These are phyloP conservation scores for Cervus canadensis DNA, from an alignment of 2,113 vertebrate genomes.

Conservation along the genomic window DNA sequence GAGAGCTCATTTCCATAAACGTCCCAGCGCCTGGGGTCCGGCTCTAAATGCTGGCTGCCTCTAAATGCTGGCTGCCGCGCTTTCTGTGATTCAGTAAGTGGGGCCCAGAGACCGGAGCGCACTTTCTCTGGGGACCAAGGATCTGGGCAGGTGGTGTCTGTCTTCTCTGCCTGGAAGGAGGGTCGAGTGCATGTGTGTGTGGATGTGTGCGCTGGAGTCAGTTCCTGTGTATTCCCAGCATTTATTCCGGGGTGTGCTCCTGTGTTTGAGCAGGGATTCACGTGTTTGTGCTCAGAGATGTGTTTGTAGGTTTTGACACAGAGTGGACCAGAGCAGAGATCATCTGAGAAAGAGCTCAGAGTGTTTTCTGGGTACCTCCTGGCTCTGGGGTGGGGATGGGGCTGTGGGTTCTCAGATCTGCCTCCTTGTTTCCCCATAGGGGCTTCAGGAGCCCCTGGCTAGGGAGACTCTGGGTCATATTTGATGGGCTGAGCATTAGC, in stretches of 20 bases:
- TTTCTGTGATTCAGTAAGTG: background rate
- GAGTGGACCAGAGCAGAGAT: background rate
- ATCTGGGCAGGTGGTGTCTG: background rate
- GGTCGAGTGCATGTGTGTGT: background rate
- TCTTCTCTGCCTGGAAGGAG: background rate
- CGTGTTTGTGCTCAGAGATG: background rate
- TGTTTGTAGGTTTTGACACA: background rate
- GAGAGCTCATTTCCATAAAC: background rate
- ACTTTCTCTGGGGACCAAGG: background rate
- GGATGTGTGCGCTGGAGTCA: background rate
- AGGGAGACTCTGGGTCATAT: background rate
- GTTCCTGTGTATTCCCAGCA: background rate
- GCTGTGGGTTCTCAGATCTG: background rate
- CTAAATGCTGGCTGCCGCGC: background rate
- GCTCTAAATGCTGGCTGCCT: background rate
- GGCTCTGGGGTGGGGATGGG: background rate
- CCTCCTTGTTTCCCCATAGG: background rate
- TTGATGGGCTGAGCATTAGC: background rate
- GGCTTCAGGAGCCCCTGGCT: background rate
- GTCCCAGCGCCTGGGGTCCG: too few relatives aligned
- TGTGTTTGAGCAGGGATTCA: background rate
- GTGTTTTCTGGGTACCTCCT: background rate
- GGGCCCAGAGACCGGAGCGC: background rate
- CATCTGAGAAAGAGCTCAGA: background rate
- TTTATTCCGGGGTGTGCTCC: too few relatives aligned